Conservation (phyloP, 1,140 invertebrate genomes). For the Nasonia longicornis region DNA sequence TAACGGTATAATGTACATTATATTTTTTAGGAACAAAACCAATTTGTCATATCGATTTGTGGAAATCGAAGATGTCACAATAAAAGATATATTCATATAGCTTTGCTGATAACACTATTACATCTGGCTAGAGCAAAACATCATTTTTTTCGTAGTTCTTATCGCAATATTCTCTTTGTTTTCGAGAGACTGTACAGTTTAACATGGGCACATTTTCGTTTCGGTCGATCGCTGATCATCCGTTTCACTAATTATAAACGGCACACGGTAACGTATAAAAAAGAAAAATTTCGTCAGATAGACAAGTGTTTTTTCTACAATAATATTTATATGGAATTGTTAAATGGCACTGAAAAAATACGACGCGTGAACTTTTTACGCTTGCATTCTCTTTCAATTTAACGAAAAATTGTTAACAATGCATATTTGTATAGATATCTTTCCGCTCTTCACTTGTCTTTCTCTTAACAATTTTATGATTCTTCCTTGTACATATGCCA, state of each 20-base stretch:
- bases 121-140: constrained; percentile 21
- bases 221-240: background rate
- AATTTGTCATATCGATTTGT: constrained; percentile 58
- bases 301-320: background rate
- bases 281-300: constrained; percentile 4
- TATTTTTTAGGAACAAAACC: constrained; percentile 59
- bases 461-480: constrained; percentile 36
- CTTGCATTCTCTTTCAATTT: constrained; percentile 42
- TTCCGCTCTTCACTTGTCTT: constrained; percentile 22
- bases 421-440: constrained; percentile 47
- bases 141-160: constrained; percentile 9
- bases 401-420: constrained; percentile 54
- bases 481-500: constrained; percentile 22
- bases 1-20: constrained; percentile 55
- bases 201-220: constrained; percentile 37
- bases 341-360: constrained; percentile 59
- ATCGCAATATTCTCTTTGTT: constrained; percentile 20
- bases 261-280: constrained; percentile 17
- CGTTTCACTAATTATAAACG: constrained; percentile 4
- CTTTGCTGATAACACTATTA: constrained; percentile 19
- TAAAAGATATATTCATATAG: constrained; percentile 37
- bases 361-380: constrained; percentile 44
- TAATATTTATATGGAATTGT: constrained; percentile 34
- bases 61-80: constrained; percentile 47
- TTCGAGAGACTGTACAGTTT: constrained; percentile 30